Evolutionary conservation across 2,888 invertebrate species (phyloP).

Genomic region (Leptogaster cylindrica): DNA sequence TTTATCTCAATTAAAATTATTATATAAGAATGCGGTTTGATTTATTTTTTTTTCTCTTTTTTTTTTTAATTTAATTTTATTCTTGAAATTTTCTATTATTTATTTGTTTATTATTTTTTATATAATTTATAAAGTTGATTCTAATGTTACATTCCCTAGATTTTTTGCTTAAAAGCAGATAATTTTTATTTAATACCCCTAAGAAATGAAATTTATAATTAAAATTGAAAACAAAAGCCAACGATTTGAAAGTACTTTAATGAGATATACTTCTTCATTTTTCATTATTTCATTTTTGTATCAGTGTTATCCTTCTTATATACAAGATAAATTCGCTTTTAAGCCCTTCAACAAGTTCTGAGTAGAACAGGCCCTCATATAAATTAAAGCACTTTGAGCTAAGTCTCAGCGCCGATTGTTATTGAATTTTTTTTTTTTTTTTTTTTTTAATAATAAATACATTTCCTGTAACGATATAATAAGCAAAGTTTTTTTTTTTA

Average conservation of each 20-base stretch:
- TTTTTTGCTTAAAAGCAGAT: slow-evolving; percentile 50
- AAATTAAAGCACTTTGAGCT: slow-evolving; percentile 38
- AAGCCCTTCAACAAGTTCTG: slow-evolving; percentile 28
- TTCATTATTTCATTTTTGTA: slow-evolving; percentile 26
- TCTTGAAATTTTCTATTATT: slow-evolving; percentile 32
- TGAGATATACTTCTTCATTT: neutral
- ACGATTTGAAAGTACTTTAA: slow-evolving; percentile 19
- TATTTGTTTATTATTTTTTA: slow-evolving; percentile 36
- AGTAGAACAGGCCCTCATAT: slow-evolving; percentile 21
- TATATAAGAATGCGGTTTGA: slow-evolving; percentile 32
- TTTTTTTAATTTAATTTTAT: too few relatives aligned
- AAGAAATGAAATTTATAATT: slow-evolving; percentile 18
- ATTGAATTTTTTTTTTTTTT: slow-evolving; percentile 7
- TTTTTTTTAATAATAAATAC: neutral
- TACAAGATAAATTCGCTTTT: slow-evolving; percentile 44
- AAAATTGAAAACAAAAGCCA: slow-evolving; percentile 29
- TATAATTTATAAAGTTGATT: slow-evolving; percentile 39
- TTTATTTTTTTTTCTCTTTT: too few relatives aligned
- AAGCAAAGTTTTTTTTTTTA: slow-evolving; percentile 6
- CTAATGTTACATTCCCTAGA: slow-evolving; percentile 44
- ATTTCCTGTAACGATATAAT: neutral
- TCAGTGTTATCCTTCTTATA: slow-evolving; percentile 11
- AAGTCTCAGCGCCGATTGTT: slow-evolving; percentile 23
- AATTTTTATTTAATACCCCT: slow-evolving; percentile 43
- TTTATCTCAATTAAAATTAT: slow-evolving; percentile 18